These are phyloP conservation scores for Chelon labrosus DNA, from an alignment of 2,797 vertebrate genomes.

Conservation along the genomic window DNA sequence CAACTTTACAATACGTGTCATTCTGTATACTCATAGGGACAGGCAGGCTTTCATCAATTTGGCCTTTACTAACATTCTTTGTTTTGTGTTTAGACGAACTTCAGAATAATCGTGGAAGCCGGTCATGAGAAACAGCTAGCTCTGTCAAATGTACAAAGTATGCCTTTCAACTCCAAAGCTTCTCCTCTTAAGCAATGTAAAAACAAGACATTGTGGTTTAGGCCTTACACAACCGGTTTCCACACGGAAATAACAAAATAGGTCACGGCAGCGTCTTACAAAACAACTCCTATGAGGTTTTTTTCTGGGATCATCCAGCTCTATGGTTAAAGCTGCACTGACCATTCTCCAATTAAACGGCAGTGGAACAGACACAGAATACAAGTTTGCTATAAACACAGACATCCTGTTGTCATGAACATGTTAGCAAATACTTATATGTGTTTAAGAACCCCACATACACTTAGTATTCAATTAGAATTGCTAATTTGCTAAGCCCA, in stretches of 20 bases:
- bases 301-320: not conserved
- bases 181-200: conserved; percentile 29
- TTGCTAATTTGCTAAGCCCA: not conserved
- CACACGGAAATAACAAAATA: conserved; percentile 36
- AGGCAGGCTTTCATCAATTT: not conserved
- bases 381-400: conserved; percentile 5
- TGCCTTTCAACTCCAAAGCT: conserved; percentile 19
- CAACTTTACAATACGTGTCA: not conserved
- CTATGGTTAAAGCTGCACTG: conserved; percentile 4
- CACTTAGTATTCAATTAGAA: not conserved
- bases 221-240: conserved; percentile 54
- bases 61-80: not conserved
- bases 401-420: not conserved
- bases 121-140: not conserved
- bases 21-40: not conserved
- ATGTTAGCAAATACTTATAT: not conserved
- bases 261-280: conserved; percentile 37
- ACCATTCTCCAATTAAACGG: not conserved
- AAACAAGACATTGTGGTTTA: conserved; percentile 50
- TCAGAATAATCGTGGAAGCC: not conserved
- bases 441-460: not conserved
- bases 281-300: conserved; percentile 29
- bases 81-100: conserved; percentile 1
- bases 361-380: not conserved
- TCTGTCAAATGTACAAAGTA: conserved; percentile 13